A percentile compares a stretch with the other conserved stretches of the same genome.
These are phyloP conservation scores for Tragulus kanchil DNA, from an alignment of 2,113 vertebrate genomes.

Conservation along the genomic window DNA sequence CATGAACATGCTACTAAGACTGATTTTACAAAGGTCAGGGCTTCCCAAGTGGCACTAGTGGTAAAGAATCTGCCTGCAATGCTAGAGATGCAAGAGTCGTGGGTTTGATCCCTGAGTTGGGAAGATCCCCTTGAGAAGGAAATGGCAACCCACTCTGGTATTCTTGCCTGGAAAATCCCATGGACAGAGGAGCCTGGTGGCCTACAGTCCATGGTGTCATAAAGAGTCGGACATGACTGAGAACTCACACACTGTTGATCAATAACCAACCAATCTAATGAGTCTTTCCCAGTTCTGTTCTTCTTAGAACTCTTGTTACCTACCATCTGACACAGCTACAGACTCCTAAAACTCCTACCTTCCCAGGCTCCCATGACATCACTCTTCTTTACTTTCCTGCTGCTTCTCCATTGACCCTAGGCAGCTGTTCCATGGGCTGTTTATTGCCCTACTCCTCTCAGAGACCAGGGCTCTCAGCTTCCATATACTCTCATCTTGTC, in stretches of 20 bases:
- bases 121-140: background rate
- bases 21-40: background rate
- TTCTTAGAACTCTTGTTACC: background rate
- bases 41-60: background rate
- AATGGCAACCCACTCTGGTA: background rate
- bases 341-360: background rate
- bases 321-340: background rate
- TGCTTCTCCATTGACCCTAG: background rate
- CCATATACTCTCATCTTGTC: background rate
- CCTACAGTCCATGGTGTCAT: background rate
- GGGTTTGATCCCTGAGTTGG: background rate
- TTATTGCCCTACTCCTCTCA: background rate
- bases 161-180: background rate
- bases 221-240: background rate
- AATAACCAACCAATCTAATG: background rate
- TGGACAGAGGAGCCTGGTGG: background rate
- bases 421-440: background rate
- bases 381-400: background rate
- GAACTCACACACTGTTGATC: background rate
- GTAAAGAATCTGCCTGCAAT: background rate
- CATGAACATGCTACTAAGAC: background rate
- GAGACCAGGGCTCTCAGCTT: background rate
- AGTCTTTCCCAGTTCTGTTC: background rate
- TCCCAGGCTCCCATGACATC: background rate
- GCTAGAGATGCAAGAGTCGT: background rate